Conservation (phyloP, 2,888 invertebrate genomes). For the Sesia bembeciformis region DNA sequence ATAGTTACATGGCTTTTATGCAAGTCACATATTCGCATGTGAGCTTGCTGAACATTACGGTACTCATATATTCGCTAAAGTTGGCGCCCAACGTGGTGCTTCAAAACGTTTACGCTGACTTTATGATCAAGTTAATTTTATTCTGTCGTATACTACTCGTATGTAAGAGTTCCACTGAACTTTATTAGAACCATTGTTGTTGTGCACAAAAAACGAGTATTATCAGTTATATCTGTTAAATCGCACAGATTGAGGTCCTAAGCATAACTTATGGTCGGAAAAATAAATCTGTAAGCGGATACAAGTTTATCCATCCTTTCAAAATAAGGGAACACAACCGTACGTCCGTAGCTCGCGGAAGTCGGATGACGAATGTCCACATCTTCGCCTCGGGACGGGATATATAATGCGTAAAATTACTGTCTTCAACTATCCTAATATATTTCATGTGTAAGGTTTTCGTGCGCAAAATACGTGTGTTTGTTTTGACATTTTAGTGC, state of each 20-base stretch:
- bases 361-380: constrained; percentile 58
- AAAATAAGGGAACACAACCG: constrained; percentile 42
- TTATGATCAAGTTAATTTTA: not conserved
- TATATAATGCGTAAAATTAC: constrained; percentile 70
- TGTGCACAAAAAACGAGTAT: no score
- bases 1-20: constrained; percentile 25
- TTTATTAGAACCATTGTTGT: no score
- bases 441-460: constrained; percentile 26
- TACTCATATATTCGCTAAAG: not conserved
- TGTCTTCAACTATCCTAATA: constrained; percentile 54
- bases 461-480: not conserved
- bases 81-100: constrained; percentile 28
- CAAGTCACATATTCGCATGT: constrained; percentile 38
- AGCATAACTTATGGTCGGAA: constrained; percentile 41
- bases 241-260: no score
- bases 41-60: constrained; percentile 23
- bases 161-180: no score
- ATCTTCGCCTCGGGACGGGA: constrained; percentile 50
- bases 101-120: constrained; percentile 5
- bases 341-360: constrained; percentile 36
- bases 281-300: constrained; percentile 55
- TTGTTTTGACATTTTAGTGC: not conserved
- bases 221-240: no score
- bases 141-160: not conserved
- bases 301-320: constrained; percentile 53